phyloP scores from a whole-genome alignment of 2,113 vertebrate genomes.

The Clarias magur region DNA sequence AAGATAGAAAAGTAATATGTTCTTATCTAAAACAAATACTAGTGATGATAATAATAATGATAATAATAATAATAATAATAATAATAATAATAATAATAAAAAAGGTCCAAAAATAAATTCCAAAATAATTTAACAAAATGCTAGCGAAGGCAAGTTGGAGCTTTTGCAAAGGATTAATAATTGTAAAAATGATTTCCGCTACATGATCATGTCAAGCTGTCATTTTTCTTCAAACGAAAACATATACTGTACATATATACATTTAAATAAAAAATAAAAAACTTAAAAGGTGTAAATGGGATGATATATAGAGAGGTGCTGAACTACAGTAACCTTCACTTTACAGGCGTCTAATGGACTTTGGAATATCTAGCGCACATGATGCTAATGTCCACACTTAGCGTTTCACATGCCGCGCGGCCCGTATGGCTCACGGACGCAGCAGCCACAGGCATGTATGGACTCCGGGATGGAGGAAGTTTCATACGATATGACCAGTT shows the following conservation, averaged over 20 bases:
- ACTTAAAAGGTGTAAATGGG: not conserved
- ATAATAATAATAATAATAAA: not conserved
- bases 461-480: conserved; percentile 29
- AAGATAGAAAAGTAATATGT: not conserved
- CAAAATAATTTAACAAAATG: not conserved
- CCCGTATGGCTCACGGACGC: not conserved
- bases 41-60: too few relatives aligned
- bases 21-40: not conserved
- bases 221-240: too few relatives aligned
- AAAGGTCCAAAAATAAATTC: too few relatives aligned
- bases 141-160: too few relatives aligned
- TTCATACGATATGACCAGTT: conserved; percentile 24
- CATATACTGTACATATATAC: too few relatives aligned
- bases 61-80: too few relatives aligned
- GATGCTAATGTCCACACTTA: conserved; percentile 8
- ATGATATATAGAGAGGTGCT: not conserved
- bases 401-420: not conserved
- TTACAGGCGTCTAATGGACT: not conserved
- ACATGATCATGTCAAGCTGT: too few relatives aligned
- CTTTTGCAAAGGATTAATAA: too few relatives aligned
- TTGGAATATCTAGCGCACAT: not conserved
- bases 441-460: conserved; percentile 12
- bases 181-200: too few relatives aligned
- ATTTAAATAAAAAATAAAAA: too few relatives aligned
- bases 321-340: too few relatives aligned